Conservation (phyloP, 2,113 vertebrate species). For the Rhineura floridana region DNA sequence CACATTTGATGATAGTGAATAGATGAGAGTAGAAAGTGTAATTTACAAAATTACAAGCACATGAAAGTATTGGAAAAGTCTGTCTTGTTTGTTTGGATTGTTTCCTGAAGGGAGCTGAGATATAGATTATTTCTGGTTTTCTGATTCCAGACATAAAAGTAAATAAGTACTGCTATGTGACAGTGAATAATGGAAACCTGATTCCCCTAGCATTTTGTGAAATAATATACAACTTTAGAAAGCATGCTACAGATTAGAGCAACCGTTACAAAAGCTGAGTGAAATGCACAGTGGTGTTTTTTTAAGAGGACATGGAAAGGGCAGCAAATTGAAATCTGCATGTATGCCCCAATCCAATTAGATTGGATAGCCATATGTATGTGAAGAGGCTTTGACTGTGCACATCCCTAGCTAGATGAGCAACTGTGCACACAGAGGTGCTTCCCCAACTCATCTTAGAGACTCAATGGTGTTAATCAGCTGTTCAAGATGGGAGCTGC, state of each 20-base stretch:
- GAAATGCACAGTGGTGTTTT: neutral
- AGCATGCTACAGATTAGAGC: neutral
- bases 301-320: neutral
- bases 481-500: neutral
- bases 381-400: neutral
- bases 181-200: slow-evolving; percentile 4
- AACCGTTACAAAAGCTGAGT: neutral
- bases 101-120: slow-evolving; percentile 60
- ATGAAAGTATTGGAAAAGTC: slow-evolving; percentile 61
- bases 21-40: slow-evolving; percentile 47
- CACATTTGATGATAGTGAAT: slow-evolving; percentile 54
- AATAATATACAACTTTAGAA: slow-evolving; percentile 22
- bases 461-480: neutral
- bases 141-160: slow-evolving; percentile 24
- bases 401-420: neutral
- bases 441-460: neutral
- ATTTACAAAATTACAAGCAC: slow-evolving; percentile 65
- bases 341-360: neutral
- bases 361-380: neutral
- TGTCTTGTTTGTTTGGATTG: slow-evolving; percentile 53
- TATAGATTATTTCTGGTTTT: slow-evolving; percentile 29
- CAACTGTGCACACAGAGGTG: neutral
- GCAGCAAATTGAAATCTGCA: neutral
- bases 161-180: slow-evolving; percentile 23
- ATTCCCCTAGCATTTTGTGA: slow-evolving; percentile 32